Evolutionary conservation across 2,797 vertebrate genomes (phyloP), one percentile per base, ranked within the genome.

Genomic region (Benthosema pterotum): DNA sequence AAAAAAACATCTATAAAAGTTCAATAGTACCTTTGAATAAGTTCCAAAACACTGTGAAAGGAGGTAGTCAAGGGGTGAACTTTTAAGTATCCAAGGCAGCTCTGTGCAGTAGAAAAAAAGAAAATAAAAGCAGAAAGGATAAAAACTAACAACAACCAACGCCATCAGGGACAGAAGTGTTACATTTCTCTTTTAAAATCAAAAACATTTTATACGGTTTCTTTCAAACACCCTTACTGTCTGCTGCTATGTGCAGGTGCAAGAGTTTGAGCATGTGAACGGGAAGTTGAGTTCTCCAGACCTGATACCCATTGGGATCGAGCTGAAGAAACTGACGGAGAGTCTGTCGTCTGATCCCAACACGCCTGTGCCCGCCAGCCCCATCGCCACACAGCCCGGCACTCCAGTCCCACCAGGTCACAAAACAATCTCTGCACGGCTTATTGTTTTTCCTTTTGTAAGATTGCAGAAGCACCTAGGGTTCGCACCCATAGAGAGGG

Each of bases 201-300:
- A 0, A 32, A 32, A 8, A 8, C 19, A 32, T 32, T 32, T 32
- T 7, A 32, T 7, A 32, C 5, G 1, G 1, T 7, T 38, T 38
- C 32, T 38, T 7, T 38, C 32, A 38, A 38, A 38, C 32, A 38
- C 32, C 32, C 7, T 38, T 38, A 7, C 11, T 38, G 32, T 38
- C 7, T 11, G n/a, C n/a, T 46, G n/a, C n/a, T 46, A 8, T 22
- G 53, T 46, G 18, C 65, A 98, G 97, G 98, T 99, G 13, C 98
- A 99, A 81, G 98, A 99, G 83, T 99, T 99, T 3, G 97, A 99
- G 75, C 96, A 97, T 0, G 95, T 99, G 18, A 99, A 99, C 0
- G 98, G 98, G 13, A 97, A 96, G 82, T 94, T 95, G 86, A 99
- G 98, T 76, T 97, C 95, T 46, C 96, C 97, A 0, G 98, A 98